phyloP scores from a whole-genome alignment of 2,888 invertebrate species.

The Spialia ferax region DNA sequence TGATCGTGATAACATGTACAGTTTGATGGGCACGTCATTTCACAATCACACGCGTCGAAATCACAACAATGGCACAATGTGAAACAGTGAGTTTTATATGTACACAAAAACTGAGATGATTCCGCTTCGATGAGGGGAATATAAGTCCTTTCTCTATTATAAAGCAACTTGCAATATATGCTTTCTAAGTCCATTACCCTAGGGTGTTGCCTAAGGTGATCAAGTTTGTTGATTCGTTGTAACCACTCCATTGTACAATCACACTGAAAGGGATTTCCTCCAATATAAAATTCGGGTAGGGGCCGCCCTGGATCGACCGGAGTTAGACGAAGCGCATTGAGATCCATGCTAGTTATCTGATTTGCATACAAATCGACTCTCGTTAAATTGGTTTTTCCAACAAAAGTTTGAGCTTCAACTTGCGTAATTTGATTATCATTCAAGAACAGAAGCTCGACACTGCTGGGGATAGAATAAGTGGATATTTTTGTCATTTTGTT shows the following conservation, averaged over 20 bases:
- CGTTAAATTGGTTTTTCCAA: constrained; percentile 95
- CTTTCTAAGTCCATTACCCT: constrained; percentile 96
- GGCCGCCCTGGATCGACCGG: constrained; percentile 92
- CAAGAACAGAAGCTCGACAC: constrained; percentile 94
- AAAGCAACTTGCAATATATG: constrained; percentile 95
- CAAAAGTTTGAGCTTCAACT: constrained; percentile 96
- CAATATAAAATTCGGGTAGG: constrained; percentile 96
- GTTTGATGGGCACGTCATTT: constrained; percentile 97
- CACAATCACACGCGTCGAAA: constrained; percentile 98
- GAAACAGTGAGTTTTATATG: constrained; percentile 97
- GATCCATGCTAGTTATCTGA: constrained; percentile 95
- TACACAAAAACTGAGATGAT: constrained; percentile 96
- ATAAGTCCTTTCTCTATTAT: constrained; percentile 94
- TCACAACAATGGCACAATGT: constrained; percentile 98
- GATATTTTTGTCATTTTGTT: constrained; percentile 94
- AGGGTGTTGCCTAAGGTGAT: constrained; percentile 95
- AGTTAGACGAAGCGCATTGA: constrained; percentile 94
- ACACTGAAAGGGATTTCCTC: constrained; percentile 97
- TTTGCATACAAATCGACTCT: constrained; percentile 97
- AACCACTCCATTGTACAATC: constrained; percentile 99
- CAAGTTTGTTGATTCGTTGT: constrained; percentile 95
- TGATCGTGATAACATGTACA: constrained; percentile 98
- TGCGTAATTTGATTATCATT: constrained; percentile 95
- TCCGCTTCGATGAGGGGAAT: constrained; percentile 95
- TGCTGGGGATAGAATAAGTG: constrained; percentile 92